Evolutionary conservation across 1,140 invertebrate genomes (phyloP).

Genomic region (Eumaeus atala): DNA sequence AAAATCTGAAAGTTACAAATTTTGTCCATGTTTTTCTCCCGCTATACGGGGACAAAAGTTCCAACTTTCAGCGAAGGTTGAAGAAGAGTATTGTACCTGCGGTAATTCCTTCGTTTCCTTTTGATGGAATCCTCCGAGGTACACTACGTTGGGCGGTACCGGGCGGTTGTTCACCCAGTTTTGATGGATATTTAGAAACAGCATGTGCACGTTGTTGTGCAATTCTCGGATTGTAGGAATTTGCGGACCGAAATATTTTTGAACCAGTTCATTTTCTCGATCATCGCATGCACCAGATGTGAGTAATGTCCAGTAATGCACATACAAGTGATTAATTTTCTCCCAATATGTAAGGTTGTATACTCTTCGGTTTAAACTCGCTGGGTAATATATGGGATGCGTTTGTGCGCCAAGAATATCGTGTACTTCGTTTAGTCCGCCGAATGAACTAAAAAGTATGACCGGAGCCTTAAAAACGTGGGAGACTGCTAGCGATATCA

Average conservation of each 20-base stretch:
- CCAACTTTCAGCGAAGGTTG: too few species aligned
- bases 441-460: background rate
- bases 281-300: too few species aligned
- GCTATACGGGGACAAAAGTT: too few species aligned
- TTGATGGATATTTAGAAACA: conserved; percentile 70
- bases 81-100: too few species aligned
- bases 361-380: too few species aligned
- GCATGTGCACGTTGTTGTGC: conserved; percentile 63
- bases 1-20: conserved; percentile 1
- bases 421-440: background rate
- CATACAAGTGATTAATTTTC: too few species aligned
- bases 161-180: conserved; percentile 55
- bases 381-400: too few species aligned
- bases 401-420: too few species aligned
- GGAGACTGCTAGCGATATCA: background rate
- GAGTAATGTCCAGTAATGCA: too few species aligned
- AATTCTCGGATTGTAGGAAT: conserved; percentile 52
- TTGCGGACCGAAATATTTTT: conserved; percentile 45
- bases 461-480: background rate
- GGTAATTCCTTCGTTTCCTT: conserved; percentile 43
- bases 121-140: conserved; percentile 66
- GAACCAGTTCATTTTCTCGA: conserved; percentile 18
- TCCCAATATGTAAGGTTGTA: too few species aligned
- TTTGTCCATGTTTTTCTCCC: background rate
- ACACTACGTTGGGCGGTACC: conserved; percentile 59